Evolutionary conservation across 2,797 vertebrate species (phyloP).

Genomic region (Enteromius treurensis): DNA sequence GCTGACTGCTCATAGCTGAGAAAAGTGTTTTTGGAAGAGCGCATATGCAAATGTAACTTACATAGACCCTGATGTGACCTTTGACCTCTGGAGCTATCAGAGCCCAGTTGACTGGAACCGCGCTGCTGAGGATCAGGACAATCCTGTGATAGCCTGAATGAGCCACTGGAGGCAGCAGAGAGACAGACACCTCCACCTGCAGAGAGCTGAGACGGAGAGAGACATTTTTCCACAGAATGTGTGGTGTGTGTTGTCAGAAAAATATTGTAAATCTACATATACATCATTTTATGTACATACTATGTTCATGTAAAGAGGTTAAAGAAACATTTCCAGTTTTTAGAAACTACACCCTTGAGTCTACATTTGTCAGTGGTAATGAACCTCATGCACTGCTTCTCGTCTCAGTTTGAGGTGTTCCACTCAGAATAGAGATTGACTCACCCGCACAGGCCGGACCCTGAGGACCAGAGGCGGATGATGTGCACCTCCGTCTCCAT

Average conservation of each 20-base stretch:
- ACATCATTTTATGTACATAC: background rate
- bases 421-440: slow-evolving; percentile 30
- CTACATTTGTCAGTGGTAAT: background rate
- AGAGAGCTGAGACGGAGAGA: slow-evolving; percentile 66
- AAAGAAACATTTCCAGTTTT: background rate
- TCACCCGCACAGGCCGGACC: slow-evolving; percentile 77
- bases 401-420: background rate
- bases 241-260: background rate
- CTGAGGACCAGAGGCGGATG: slow-evolving; percentile 75
- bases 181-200: slow-evolving; percentile 77
- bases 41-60: slow-evolving; percentile 57
- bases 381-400: background rate
- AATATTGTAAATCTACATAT: too few species aligned
- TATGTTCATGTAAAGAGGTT: background rate
- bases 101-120: slow-evolving; percentile 76
- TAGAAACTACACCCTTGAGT: background rate
- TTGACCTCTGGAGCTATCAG: slow-evolving; percentile 68
- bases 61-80: slow-evolving; percentile 75
- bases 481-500: slow-evolving; percentile 73
- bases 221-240: background rate
- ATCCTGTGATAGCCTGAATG: slow-evolving; percentile 61
- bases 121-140: slow-evolving; percentile 78
- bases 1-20: background rate
- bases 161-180: slow-evolving; percentile 68
- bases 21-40: slow-evolving; percentile 2